A percentile compares a stretch with the other conserved stretches of the same genome.
Conservation (phyloP, 2,888 invertebrate species). For the Psylliodes chrysocephalus region DNA sequence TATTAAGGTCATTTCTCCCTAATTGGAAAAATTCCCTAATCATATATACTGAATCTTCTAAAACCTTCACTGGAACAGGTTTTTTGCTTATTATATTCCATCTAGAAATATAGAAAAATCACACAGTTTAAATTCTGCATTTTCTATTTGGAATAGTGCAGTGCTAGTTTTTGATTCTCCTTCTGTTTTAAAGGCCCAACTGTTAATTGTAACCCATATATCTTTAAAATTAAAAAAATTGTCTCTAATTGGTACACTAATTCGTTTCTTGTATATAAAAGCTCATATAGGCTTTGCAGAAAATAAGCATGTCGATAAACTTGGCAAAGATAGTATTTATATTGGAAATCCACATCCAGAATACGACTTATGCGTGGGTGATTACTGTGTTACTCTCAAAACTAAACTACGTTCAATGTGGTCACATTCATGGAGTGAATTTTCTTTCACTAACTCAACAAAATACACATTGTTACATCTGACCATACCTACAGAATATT, state of each 20-base stretch:
- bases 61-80: constrained; percentile 1
- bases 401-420: no score
- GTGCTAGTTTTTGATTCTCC: background rate
- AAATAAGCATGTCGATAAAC: no score
- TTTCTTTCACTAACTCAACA: no score
- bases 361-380: no score
- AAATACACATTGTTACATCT: no score
- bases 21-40: background rate
- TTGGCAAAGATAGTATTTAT: no score
- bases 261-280: background rate
- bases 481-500: no score
- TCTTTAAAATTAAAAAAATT: background rate
- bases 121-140: background rate
- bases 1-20: constrained; percentile 1
- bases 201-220: no score
- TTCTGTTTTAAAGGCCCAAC: constrained; percentile 8
- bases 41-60: constrained; percentile 2
- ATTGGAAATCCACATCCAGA: no score
- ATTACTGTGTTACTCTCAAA: no score
- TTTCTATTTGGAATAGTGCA: background rate
- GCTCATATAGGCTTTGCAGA: no score
- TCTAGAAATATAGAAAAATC: background rate
- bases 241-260: background rate
- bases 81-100: background rate
- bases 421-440: no score